Percentiles rank a stretch among this genome's conserved stretches.
These are phyloP conservation scores for Protonibea diacanthus DNA, from an alignment of 2,797 vertebrate genomes.

Conservation along the genomic window DNA sequence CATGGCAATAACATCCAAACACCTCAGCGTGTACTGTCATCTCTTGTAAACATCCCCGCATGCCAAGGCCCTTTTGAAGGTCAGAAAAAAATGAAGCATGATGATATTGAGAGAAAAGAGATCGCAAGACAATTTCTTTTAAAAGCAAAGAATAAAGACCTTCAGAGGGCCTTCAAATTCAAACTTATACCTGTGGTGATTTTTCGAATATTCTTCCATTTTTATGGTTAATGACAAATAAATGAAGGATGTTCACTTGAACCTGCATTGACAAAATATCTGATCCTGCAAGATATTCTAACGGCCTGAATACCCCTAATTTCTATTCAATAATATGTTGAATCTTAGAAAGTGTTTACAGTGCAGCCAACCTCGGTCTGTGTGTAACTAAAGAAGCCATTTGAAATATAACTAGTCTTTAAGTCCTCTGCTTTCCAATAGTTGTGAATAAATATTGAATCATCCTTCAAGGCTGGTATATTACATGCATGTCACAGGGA, in stretches of 20 bases:
- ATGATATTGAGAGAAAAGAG: slow-evolving; percentile 2
- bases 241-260: slow-evolving; percentile 27
- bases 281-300: not conserved
- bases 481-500: slow-evolving; percentile 71
- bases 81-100: slow-evolving; percentile 25
- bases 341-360: slow-evolving; percentile 13
- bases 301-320: not conserved
- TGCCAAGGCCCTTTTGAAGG: slow-evolving; percentile 41
- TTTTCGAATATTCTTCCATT: slow-evolving; percentile 8
- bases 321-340: slow-evolving; percentile 32
- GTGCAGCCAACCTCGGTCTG: slow-evolving; percentile 29
- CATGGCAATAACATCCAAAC: slow-evolving; percentile 37
- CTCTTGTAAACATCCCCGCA: slow-evolving; percentile 54
- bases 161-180: slow-evolving; percentile 7
- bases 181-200: not conserved
- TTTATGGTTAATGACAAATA: not conserved
- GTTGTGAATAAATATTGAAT: slow-evolving; percentile 77
- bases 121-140: slow-evolving; percentile 11
- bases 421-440: slow-evolving; percentile 53
- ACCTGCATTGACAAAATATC: slow-evolving; percentile 26
- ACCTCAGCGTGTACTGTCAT: slow-evolving; percentile 49
- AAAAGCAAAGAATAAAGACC: not conserved
- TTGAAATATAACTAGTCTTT: slow-evolving; percentile 42
- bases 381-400: slow-evolving; percentile 47
- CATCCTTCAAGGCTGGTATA: slow-evolving; percentile 64